A percentile compares a stretch with the other conserved stretches of the same genome.
Evolutionary conservation across 2,797 vertebrate genomes (phyloP).

Genomic region (Pseudomugil gertrudae): DNA sequence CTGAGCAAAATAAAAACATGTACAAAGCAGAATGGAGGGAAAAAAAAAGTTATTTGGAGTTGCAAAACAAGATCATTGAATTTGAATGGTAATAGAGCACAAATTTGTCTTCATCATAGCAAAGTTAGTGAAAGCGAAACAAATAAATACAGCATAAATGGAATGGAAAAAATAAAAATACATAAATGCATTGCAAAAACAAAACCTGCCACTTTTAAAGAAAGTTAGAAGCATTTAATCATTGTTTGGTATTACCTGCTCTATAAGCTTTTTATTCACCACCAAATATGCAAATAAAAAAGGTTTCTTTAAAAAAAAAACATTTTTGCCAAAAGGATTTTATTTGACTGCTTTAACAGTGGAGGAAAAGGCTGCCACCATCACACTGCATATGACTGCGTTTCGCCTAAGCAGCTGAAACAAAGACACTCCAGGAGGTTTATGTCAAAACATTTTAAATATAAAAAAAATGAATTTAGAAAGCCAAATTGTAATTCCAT

Average conservation of each 20-base stretch:
- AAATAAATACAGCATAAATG: neutral
- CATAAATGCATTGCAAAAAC: neutral
- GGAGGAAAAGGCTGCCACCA: neutral
- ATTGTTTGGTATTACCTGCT: neutral
- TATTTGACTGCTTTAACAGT: neutral
- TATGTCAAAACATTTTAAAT: conserved; percentile 21
- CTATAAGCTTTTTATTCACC: neutral
- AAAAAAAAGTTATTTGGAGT: conserved; percentile 18
- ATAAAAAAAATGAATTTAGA: conserved; percentile 13
- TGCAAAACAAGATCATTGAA: conserved; percentile 16
- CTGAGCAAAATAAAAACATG: conserved; percentile 17
- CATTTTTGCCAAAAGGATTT: neutral
- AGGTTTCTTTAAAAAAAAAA: neutral
- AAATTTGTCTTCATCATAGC: conserved; percentile 17
- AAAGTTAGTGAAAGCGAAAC: neutral
- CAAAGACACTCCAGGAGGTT: conserved; percentile 12
- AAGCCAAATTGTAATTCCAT: conserved; percentile 3
- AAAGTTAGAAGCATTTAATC: neutral
- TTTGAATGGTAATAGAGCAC: conserved; percentile 2
- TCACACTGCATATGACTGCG: neutral
- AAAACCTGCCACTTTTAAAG: neutral
- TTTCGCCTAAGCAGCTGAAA: conserved; percentile 24
- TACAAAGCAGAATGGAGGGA: neutral
- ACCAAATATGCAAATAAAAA: neutral
- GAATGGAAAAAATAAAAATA: neutral